Percentiles rank a stretch among this genome's conserved stretches.
These are phyloP conservation scores for Streptopelia turtur DNA, from an alignment of 2,797 vertebrate genomes.

Conservation along the genomic window DNA sequence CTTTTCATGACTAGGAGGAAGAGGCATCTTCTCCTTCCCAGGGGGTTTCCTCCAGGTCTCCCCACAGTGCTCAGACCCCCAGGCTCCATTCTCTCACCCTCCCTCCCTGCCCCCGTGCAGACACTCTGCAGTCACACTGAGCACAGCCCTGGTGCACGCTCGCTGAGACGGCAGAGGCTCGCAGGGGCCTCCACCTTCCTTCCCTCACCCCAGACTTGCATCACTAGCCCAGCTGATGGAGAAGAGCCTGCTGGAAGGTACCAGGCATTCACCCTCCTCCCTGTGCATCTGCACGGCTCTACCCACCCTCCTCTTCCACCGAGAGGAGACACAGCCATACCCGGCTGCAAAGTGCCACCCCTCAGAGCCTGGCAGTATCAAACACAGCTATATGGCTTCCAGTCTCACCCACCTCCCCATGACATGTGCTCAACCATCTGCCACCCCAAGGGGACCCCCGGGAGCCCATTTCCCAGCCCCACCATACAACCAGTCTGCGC, in stretches of 20 bases:
- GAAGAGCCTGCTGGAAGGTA: not conserved
- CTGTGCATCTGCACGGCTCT: not conserved
- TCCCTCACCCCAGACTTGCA: not conserved
- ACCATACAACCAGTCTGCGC: not conserved
- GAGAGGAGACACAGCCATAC: fast-evolving
- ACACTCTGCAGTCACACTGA: not conserved
- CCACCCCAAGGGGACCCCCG: not conserved
- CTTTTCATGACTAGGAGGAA: not conserved
- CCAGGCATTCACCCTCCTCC: not conserved
- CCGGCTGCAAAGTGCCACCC: not conserved
- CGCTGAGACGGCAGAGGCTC: fast-evolving
- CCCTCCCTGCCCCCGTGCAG: fast-evolving
- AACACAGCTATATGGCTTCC: not conserved
- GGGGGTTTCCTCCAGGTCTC: not conserved
- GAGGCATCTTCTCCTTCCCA: not conserved
- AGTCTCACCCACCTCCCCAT: fast-evolving
- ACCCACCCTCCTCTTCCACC: not conserved
- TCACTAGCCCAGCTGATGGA: not conserved
- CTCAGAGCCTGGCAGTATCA: fast-evolving
- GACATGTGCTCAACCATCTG: not conserved
- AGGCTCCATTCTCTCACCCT: not conserved
- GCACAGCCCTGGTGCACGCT: not conserved
- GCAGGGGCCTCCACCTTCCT: not conserved
- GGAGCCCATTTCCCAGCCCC: not conserved
- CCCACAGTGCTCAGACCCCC: not conserved